These are phyloP conservation scores for Amphipoea oculea DNA, from an alignment of 2,888 invertebrate species.

Conservation along the genomic window DNA sequence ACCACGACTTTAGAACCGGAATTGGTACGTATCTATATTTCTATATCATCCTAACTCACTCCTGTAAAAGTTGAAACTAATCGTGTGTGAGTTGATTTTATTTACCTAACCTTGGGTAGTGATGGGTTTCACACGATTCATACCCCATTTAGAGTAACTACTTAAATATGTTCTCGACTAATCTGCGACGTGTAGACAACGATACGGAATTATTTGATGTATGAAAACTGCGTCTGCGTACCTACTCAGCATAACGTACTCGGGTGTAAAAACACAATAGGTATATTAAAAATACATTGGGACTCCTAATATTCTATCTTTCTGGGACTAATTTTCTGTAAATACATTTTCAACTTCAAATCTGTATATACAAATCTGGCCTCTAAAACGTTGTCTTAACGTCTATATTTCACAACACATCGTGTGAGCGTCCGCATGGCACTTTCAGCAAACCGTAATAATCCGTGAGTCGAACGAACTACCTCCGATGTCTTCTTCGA, in stretches of 20 bases:
- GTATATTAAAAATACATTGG: slow-evolving; percentile 17
- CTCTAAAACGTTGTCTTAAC: slow-evolving; percentile 77
- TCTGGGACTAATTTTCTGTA: slow-evolving; percentile 50
- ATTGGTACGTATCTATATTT: slow-evolving; percentile 75
- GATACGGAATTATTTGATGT: slow-evolving; percentile 31
- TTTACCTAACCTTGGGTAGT: slow-evolving; percentile 77
- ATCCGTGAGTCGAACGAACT: slow-evolving; percentile 88
- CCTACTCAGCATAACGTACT: not conserved
- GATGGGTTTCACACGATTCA: slow-evolving; percentile 74
- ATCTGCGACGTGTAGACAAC: slow-evolving; percentile 82
- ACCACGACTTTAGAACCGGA: slow-evolving; percentile 83
- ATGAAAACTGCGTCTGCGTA: not conserved
- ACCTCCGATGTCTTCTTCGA: slow-evolving; percentile 79
- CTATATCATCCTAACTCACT: slow-evolving; percentile 45
- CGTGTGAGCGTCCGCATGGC: slow-evolving; percentile 89
- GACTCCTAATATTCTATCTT: slow-evolving; percentile 37
- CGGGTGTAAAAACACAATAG: slow-evolving; percentile 33
- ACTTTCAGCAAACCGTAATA: slow-evolving; percentile 90
- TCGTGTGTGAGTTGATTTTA: slow-evolving; percentile 76
- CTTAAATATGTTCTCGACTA: slow-evolving; percentile 79
- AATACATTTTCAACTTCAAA: slow-evolving; percentile 33
- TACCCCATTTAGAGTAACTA: slow-evolving; percentile 76
- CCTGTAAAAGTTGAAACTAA: slow-evolving; percentile 69
- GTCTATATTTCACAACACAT: slow-evolving; percentile 81
- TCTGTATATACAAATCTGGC: slow-evolving; percentile 53